A percentile compares a stretch with the other conserved stretches of the same genome.
Conservation (phyloP, 2,797 vertebrate genomes). For the Tangara arthus region DNA sequence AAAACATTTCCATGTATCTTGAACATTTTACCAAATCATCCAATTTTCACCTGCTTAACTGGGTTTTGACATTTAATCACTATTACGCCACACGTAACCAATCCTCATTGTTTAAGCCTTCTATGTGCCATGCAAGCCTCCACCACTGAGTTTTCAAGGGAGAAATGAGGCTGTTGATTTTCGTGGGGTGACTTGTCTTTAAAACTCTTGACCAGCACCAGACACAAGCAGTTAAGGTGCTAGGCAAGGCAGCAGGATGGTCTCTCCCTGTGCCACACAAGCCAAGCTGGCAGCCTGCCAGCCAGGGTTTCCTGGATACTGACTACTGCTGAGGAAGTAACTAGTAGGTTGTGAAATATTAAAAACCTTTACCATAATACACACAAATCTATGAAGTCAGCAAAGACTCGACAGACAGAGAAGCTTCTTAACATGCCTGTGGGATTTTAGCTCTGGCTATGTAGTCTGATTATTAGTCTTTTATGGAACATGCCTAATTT, state of each 20-base stretch:
- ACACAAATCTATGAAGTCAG: background rate
- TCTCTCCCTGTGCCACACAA: background rate
- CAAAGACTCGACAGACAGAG: background rate
- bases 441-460: background rate
- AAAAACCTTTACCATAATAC: background rate
- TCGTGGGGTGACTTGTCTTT: background rate
- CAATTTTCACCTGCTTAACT: conserved; percentile 21
- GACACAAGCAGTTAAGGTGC: background rate
- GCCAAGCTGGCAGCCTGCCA: background rate
- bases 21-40: background rate
- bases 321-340: background rate
- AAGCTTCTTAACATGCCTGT: background rate
- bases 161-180: background rate
- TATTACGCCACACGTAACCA: background rate
- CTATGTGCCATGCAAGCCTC: background rate
- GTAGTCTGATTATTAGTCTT: background rate
- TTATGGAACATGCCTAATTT: background rate
- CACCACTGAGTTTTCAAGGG: background rate
- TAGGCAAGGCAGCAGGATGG: background rate
- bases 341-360: background rate
- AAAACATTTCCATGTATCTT: conserved; percentile 1
- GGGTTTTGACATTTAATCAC: background rate
- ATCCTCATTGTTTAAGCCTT: background rate
- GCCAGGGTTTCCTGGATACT: background rate
- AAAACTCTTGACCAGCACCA: background rate